Base-by-base conservation (phyloP, 2,797 vertebrate species). In the Poliocrania exsul region DNA sequence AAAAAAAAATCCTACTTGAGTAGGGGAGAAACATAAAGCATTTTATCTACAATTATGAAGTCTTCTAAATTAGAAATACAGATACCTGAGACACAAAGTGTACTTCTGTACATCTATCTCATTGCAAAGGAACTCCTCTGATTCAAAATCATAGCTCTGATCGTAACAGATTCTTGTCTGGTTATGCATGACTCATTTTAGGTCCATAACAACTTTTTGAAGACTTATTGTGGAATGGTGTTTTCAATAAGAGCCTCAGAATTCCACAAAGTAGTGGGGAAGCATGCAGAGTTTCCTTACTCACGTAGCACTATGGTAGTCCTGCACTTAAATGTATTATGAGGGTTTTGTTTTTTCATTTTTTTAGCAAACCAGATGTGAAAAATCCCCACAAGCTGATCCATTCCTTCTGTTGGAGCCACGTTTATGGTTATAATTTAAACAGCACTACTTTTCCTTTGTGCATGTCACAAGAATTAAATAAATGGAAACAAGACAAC, bases 291-390 rank as follows among this genome's bases (percentile, higher is more conserved):
- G 11, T 47, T 83, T 60, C 51, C 31, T 53, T 65, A 42, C 11
- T 77, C 9, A 4, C 1, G 2, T 16, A 56, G 12, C 3, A 2
- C 37, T 64, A 11, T 2, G 13, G 4, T 42, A 51, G 38, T 38
- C 38, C 35, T 56, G 42, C 3, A 9, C 13, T 51, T 21, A 42
- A 29, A 16, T 40, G 13, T 44, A 33, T 84, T 64, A 40, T 21
- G 16, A 54, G 25, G 54, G 35, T 2, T n/a, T 49, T 40, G 14
- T 12, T 14, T 38, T 38, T 40, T 40, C 12, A 13, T 2, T 31
- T 69, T 73, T 71, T 84, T 40, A 81, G 61, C 46, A 84, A 86
- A 69, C 16, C 33, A 72, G 44, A 29, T 73, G 51, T 49, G 50
- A 81, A 42, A 81, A 51, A 6, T 71, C 18, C 11, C 13, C 31